phyloP scores from a whole-genome alignment of 1,140 invertebrate species.

The Frieseomelitta varia region DNA sequence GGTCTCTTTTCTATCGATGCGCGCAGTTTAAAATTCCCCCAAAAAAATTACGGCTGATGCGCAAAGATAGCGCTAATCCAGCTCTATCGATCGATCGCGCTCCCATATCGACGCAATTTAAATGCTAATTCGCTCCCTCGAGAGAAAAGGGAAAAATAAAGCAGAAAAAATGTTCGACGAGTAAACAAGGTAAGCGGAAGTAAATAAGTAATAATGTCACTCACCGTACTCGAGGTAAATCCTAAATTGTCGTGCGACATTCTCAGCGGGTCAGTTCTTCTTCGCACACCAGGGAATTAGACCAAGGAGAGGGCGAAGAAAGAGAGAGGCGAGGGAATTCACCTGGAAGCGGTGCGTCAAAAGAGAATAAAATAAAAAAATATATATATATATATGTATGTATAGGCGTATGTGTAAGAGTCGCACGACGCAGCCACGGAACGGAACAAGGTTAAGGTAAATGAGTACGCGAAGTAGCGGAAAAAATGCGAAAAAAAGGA shows the following conservation, averaged over 20 bases:
- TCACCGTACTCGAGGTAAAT: constrained; percentile 78
- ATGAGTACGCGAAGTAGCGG: constrained; percentile 9
- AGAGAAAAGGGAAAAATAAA: no score
- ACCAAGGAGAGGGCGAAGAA: neutral
- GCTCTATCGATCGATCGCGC: neutral
- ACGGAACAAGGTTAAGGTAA: constrained; percentile 18
- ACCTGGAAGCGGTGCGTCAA: neutral
- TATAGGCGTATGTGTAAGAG: neutral
- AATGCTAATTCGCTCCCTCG: neutral
- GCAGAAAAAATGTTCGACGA: neutral
- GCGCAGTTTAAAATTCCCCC: neutral
- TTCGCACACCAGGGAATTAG: neutral
- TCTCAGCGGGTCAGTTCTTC: constrained; percentile 29
- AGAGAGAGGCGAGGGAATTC: constrained; percentile 3
- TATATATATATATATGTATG: neutral
- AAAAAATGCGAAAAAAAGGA: constrained; percentile 31
- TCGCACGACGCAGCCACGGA: neutral
- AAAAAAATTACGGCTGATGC: neutral
- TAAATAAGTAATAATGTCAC: constrained; percentile 47
- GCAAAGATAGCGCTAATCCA: neutral
- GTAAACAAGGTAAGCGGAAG: neutral
- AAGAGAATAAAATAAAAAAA: neutral
- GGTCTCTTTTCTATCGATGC: neutral
- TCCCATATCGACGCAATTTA: neutral
- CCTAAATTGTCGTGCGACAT: constrained; percentile 79